Evolutionary conservation across 2,113 vertebrate genomes (phyloP).

Genomic region (Tringa solitaria): DNA sequence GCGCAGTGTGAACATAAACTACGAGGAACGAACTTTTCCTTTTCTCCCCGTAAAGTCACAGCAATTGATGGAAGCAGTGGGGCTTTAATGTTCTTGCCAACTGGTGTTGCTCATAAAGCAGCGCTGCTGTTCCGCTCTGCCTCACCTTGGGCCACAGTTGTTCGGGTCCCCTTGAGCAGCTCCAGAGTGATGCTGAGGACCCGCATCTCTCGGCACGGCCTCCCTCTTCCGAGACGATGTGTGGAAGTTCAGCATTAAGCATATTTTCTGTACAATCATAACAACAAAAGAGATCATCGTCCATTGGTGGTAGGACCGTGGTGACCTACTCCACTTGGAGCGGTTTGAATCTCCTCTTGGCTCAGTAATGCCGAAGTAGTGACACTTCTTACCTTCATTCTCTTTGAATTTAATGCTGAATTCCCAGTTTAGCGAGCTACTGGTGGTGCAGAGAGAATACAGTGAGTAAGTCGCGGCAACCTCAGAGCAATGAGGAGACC

Average conservation of each 20-base stretch:
- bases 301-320: background rate
- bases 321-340: background rate
- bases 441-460: background rate
- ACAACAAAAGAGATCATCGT: background rate
- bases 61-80: background rate
- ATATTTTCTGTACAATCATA: background rate
- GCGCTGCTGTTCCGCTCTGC: background rate
- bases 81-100: background rate
- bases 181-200: background rate
- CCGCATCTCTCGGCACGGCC: rapidly evolving
- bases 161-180: background rate
- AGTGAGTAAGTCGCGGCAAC: background rate
- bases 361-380: background rate
- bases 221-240: background rate
- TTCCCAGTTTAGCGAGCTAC: background rate
- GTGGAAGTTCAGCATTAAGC: background rate
- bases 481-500: background rate
- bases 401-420: background rate
- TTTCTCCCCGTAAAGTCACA: background rate
- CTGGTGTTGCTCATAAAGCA: background rate
- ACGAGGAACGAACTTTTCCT: background rate
- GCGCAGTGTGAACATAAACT: background rate
- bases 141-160: background rate
- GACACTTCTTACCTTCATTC: background rate
- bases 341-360: background rate